Evolutionary conservation across 2,888 invertebrate species (phyloP), one percentile per base, ranked within the genome.

Genomic region (Incurvaria masculella): DNA sequence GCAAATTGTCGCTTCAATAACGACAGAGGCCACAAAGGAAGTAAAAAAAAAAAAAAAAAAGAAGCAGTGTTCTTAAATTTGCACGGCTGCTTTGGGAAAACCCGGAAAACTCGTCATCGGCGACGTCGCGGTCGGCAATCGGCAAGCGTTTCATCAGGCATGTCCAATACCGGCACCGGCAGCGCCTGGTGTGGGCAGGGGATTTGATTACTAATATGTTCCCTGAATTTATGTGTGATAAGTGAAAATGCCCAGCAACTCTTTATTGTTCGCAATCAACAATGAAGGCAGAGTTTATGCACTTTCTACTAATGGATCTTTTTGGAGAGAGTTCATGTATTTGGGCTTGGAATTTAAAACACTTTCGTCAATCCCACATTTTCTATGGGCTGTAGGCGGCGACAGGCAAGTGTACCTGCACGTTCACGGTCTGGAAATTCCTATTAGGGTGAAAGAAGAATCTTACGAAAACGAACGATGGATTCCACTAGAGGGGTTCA

Each of bases 391-490:
- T 2, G 87, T 96, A 49, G 95, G 95, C 33, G 91, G 94, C 10
- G 94, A 96, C 66, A 86, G 95, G 52, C 95, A 95, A 72, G 88
- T 94, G 46, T 95, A 96, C 65, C 87, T 95, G 2, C 94, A 92
- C 62, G 93, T 96, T 5, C 91, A 93, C 63, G 89, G 91, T 1
- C 74, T 92, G 50, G 95, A 95, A 69, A 87, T 95, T 58, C 94
- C 95, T 0, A 95, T 96, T 54, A 79, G 94, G 53, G 88, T 94
- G 0, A 88, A 89, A 65, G 95, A 95, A 69, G 92, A 93, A 65
- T 86, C 93, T 0, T 96, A 88, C 65, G 95, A 96, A 73, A 96
- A 96, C 68, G 93, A 96, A 84, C 81, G 96, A 55, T 96, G 96
- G 96, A 80, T 93, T 52, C 95, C 96, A 2, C 80, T 93, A 44